Conservation (phyloP, 2,113 vertebrate species). For the Chionomys nivalis region DNA sequence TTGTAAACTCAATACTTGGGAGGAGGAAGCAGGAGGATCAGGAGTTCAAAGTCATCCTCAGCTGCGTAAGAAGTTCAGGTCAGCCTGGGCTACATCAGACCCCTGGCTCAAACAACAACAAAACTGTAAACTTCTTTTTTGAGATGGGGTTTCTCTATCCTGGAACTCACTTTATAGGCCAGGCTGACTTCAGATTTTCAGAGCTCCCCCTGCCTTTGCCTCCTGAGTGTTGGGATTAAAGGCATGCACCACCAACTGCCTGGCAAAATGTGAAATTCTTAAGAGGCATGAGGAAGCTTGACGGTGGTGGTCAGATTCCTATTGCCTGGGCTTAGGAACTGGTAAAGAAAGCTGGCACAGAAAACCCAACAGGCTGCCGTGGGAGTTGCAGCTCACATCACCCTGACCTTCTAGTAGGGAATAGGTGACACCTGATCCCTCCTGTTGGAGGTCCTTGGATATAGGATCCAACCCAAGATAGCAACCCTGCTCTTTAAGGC, state of each 20-base stretch:
- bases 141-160: not conserved
- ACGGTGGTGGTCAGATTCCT: not conserved
- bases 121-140: not conserved
- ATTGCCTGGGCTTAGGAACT: not conserved
- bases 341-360: not conserved
- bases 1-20: not conserved
- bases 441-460: constrained; percentile 57
- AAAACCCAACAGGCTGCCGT: not conserved
- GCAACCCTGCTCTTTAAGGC: constrained; percentile 32
- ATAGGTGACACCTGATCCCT: not conserved
- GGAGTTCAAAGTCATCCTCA: not conserved
- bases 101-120: not conserved
- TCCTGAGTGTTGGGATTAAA: not conserved
- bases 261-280: not conserved
- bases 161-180: not conserved
- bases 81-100: not conserved
- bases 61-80: not conserved
- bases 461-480: constrained; percentile 56
- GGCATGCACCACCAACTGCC: not conserved
- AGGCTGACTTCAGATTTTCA: not conserved
- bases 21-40: not conserved
- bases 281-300: not conserved
- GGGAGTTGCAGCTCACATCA: not conserved
- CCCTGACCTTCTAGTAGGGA: constrained; percentile 59
- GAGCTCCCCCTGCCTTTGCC: not conserved